Evolutionary conservation across 92 coral and sea anemone genomes (phyloP).

Genomic region (Chrysogorgia sp.): DNA sequence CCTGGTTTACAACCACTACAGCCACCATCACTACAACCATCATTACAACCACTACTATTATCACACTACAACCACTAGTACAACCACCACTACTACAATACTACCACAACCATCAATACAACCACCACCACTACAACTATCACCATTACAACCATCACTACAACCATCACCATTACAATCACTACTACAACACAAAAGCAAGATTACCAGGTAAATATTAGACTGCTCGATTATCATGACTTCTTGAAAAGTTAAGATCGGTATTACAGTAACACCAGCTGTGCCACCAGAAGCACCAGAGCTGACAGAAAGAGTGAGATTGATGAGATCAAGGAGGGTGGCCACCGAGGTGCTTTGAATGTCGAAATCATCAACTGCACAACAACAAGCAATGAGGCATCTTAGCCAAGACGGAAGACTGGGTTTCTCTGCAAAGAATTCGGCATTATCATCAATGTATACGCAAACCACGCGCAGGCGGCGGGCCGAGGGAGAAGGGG

Average conservation of each 20-base stretch:
- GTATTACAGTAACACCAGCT: slow-evolving; percentile 89
- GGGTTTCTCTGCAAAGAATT: slow-evolving; percentile 31
- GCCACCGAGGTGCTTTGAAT: slow-evolving; percentile 94
- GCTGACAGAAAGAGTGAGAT: slow-evolving; percentile 87
- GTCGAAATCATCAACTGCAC: slow-evolving; percentile 78
- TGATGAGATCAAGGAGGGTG: slow-evolving; percentile 86
- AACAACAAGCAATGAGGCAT: slow-evolving; percentile 84
- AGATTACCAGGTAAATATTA: slow-evolving; percentile 80
- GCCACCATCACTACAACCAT: background rate
- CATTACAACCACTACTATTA: background rate
- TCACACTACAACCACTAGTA: background rate
- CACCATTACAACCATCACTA: no score
- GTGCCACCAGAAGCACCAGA: slow-evolving; percentile 63
- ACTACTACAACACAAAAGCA: background rate
- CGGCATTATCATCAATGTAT: no score
- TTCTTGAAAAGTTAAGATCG: slow-evolving; percentile 84
- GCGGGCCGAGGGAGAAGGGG: no score
- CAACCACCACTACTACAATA: background rate
- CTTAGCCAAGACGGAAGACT: slow-evolving; percentile 91
- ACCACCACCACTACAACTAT: background rate
- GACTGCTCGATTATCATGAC: slow-evolving; percentile 81
- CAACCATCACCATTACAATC: no score
- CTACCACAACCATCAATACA: background rate
- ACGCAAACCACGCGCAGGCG: no score
- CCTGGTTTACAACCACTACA: background rate